Evolutionary conservation across 2,113 vertebrate genomes (phyloP).

Genomic region (Taxidea taxus): DNA sequence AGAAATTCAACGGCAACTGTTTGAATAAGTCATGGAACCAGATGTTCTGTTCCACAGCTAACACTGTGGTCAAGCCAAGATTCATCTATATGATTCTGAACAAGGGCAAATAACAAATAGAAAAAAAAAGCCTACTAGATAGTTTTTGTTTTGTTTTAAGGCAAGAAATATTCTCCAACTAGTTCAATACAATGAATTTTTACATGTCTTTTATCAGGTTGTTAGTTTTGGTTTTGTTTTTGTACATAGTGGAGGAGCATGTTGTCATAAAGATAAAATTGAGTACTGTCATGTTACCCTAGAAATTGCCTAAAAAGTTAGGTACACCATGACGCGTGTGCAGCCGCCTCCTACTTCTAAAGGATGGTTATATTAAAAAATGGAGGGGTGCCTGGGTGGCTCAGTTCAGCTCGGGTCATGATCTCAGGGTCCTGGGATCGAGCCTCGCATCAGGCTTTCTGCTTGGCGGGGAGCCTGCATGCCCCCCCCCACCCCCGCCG

Average conservation of each 20-base stretch:
- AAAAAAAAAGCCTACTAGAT: neutral
- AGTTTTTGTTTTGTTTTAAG: neutral
- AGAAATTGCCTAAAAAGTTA: neutral
- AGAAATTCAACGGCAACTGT: neutral
- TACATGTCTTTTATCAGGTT: neutral
- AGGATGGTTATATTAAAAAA: neutral
- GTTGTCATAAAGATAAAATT: neutral
- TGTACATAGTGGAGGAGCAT: neutral
- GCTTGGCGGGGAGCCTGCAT: no score
- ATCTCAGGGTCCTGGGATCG: no score
- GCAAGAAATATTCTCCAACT: neutral
- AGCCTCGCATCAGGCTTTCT: no score
- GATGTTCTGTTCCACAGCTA: neutral
- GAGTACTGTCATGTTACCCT: neutral
- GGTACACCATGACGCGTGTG: rapidly evolving
- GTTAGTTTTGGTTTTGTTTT: neutral
- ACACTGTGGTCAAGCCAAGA: neutral
- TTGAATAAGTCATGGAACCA: slow-evolving; percentile 15
- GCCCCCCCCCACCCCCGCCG: no score
- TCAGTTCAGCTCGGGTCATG: no score
- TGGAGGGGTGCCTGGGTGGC: neutral
- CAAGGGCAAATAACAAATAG: neutral
- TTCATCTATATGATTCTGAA: neutral
- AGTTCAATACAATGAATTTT: neutral
- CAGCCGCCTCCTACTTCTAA: neutral